Evolutionary conservation across 2,888 invertebrate species (phyloP), one percentile per base, ranked within the genome.

Genomic region (Thereva unica): DNA sequence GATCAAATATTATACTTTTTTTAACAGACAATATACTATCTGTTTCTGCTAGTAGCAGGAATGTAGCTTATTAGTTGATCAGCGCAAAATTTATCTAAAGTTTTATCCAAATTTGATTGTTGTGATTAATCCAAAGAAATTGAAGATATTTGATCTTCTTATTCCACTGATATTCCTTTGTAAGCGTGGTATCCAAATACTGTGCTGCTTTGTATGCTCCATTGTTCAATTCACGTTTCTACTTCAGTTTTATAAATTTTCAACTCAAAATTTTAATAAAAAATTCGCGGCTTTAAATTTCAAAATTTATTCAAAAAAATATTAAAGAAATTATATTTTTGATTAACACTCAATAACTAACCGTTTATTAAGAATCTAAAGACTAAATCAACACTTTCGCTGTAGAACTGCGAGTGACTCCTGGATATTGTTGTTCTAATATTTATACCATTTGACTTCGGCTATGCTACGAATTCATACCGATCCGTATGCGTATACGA

Each of bases 361-460:
- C 78, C 78, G 77, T 78, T 77, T 74, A 72, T 73, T 73, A 75
- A 74, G 75, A 77, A 76, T 75, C 71, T 77, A 74, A 74, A 74
- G 76, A 75, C 75, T 76, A 74, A 75, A 78, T 74, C 80, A 79
- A 79, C 80, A 80, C 80, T 80, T 80, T 80, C 79, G 78, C 80
- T 78, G 76, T 77, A 78, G 80, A 80, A 80, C 80, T 80, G 80
- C 80, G 80, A 80, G 81, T 80, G 80, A 70, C 74, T 77, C 75
- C 81, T 79, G 79, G 80, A 80, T 73, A 74, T 74, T 70, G 72
- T 68, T 76, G 77, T 74, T 76, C 80, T 78, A 80, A 77, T 80
- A 80, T 80, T 80, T 80, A 80, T 80, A 80, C 78, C 76, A 76
- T 74, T 71, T 69, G 45, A 40, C 53, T 45, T 64, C 64, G 64